These are phyloP conservation scores for Protonibea diacanthus DNA, from an alignment of 2,797 vertebrate genomes.

Conservation along the genomic window DNA sequence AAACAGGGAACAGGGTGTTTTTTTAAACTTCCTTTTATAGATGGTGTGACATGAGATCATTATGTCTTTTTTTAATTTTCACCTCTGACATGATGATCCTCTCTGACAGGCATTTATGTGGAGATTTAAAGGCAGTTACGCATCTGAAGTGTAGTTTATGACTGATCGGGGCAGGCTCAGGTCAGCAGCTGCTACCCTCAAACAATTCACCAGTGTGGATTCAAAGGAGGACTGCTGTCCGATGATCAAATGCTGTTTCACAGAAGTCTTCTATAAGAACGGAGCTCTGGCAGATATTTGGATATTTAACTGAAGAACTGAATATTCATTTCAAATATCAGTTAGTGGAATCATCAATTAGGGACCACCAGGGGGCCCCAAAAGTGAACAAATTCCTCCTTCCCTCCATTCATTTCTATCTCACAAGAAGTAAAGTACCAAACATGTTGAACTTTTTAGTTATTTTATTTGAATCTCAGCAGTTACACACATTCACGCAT, in stretches of 20 bases:
- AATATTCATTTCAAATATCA: conserved; percentile 6
- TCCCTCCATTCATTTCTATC: not conserved
- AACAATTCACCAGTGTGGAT: not conserved
- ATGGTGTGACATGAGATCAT: not conserved
- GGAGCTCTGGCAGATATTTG: not conserved
- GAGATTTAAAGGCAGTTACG: not conserved
- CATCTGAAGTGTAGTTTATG: not conserved
- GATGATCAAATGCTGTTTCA: not conserved
- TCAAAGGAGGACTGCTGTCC: not conserved
- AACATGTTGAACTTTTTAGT: not conserved
- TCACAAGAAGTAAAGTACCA: not conserved
- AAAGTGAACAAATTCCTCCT: conserved; percentile 44
- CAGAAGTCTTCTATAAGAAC: not conserved
- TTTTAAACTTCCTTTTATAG: conserved; percentile 33
- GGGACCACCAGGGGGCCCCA: conserved; percentile 66
- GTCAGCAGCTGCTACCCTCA: conserved; percentile 1
- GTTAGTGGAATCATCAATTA: not conserved
- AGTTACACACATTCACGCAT: not conserved
- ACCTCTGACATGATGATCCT: not conserved
- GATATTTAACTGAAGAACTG: not conserved
- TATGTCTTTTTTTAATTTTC: not conserved
- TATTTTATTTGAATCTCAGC: not conserved
- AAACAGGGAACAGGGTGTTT: conserved; percentile 36
- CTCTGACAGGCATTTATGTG: not conserved
- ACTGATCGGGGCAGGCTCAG: not conserved